Conservation (phyloP, 2,113 vertebrate species). For the Limnothrissa miodon region DNA sequence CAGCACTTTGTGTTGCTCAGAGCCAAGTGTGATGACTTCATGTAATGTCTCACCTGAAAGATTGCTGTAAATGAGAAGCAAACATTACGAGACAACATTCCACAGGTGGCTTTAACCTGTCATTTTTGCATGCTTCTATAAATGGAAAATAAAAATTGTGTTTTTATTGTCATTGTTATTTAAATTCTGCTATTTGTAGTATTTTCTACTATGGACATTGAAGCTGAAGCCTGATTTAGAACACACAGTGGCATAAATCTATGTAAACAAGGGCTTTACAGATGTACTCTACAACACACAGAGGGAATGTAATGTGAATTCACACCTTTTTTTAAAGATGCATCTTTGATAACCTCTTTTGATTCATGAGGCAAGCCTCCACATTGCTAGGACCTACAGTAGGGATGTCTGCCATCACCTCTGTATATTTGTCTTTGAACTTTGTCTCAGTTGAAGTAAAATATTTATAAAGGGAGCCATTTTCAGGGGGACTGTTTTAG, state of each 20-base stretch:
- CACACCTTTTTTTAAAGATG: slow-evolving; percentile 45
- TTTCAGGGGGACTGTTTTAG: slow-evolving; percentile 53
- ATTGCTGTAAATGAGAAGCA: no score
- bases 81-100: no score
- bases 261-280: not conserved
- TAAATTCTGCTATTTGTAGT: no score
- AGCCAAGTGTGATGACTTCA: not conserved
- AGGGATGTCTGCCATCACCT: slow-evolving; percentile 38
- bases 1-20: not conserved
- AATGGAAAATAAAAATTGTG: not conserved
- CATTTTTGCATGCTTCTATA: no score
- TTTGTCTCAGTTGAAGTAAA: slow-evolving; percentile 54
- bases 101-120: not conserved
- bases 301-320: not conserved
- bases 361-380: slow-evolving; percentile 36
- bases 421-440: slow-evolving; percentile 60
- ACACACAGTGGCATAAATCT: not conserved
- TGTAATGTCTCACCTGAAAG: not conserved
- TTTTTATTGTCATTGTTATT: no score
- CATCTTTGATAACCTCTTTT: slow-evolving; percentile 33
- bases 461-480: slow-evolving; percentile 43
- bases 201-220: no score
- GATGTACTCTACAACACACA: not conserved
- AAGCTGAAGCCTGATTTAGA: no score
- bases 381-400: slow-evolving; percentile 61